These are phyloP conservation scores for Radopholus similis DNA, from an alignment of 1,140 invertebrate species.

Conservation along the genomic window DNA sequence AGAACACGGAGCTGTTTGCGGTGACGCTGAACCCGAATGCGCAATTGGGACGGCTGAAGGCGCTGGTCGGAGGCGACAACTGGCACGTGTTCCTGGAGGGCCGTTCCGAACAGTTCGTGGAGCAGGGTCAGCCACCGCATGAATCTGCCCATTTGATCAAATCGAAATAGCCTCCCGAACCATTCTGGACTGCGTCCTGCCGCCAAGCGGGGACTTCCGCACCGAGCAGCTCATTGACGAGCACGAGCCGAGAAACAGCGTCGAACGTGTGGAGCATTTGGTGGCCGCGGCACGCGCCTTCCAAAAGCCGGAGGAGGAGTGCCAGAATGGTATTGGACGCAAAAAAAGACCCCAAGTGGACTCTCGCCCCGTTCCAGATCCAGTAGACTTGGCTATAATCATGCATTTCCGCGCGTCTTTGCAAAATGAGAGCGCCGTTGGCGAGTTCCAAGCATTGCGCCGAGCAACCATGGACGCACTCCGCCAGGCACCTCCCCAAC, in stretches of 20 bases:
- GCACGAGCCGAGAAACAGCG: constrained; percentile 24
- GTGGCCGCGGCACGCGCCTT: constrained; percentile 19
- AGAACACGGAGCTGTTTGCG: constrained; percentile 13
- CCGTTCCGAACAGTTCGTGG: constrained; percentile 23
- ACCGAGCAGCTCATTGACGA: not conserved
- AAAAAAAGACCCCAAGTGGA: not conserved
- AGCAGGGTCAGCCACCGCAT: constrained; percentile 5
- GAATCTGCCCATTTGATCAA: not conserved
- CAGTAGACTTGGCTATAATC: constrained; percentile 18
- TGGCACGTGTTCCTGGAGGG: constrained; percentile 30
- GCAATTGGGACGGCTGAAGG: constrained; percentile 15
- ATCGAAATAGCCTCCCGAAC: not conserved
- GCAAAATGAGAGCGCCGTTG: not conserved
- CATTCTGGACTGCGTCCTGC: constrained; percentile 19
- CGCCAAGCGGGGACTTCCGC: constrained; percentile 5
- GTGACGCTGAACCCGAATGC: constrained; percentile 9
- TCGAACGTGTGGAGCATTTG: constrained; percentile 30
- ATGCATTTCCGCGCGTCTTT: not conserved
- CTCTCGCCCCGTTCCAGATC: constrained; percentile 10
- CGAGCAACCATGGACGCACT: constrained; percentile 22
- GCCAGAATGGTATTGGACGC: constrained; percentile 2
- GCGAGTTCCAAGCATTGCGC: constrained; percentile 3
- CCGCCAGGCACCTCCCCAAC: constrained; percentile 4
- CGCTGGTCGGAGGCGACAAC: constrained; percentile 15
- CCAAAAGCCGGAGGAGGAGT: not conserved